These are phyloP conservation scores for Psilanteris sp. DNA, from an alignment of 1,140 invertebrate genomes.

Conservation along the genomic window DNA sequence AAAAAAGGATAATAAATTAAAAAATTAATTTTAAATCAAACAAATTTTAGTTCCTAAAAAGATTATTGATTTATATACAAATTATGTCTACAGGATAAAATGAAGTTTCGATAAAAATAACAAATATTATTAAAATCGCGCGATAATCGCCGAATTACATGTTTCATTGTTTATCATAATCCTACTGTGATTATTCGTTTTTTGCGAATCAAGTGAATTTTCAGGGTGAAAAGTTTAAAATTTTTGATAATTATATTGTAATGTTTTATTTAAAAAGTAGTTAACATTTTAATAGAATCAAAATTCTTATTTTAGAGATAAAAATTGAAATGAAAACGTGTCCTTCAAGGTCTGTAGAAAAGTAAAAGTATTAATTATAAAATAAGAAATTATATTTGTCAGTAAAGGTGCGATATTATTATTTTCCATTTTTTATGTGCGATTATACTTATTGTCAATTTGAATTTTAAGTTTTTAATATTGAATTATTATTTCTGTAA, in stretches of 20 bases:
- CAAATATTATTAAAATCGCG: too few relatives aligned
- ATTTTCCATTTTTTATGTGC: too few relatives aligned
- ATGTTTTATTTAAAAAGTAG: background rate
- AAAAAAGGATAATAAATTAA: background rate
- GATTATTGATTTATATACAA: too few relatives aligned
- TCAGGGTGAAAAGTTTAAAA: background rate
- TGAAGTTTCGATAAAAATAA: background rate
- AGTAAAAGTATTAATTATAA: conserved; percentile 25
- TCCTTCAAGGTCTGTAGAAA: conserved; percentile 27
- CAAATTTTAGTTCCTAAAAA: too few relatives aligned
- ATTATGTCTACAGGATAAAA: conserved; percentile 14
- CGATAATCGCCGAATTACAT: too few relatives aligned
- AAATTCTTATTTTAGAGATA: too few relatives aligned
- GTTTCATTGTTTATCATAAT: conserved; percentile 31
- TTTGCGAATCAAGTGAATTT: conserved; percentile 1
- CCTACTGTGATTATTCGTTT: conserved; percentile 47
- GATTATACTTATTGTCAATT: too few relatives aligned
- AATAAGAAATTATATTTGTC: conserved; percentile 19
- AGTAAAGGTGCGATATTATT: too few relatives aligned
- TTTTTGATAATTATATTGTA: conserved; percentile 6
- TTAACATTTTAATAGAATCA: too few relatives aligned
- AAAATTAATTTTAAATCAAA: conserved; percentile 3
- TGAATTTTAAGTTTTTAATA: too few relatives aligned
- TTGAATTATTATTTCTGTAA: too few relatives aligned
- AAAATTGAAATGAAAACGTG: conserved; percentile 16